Conservation (phyloP, 2,113 vertebrate genomes). For the Panthera uncia region DNA sequence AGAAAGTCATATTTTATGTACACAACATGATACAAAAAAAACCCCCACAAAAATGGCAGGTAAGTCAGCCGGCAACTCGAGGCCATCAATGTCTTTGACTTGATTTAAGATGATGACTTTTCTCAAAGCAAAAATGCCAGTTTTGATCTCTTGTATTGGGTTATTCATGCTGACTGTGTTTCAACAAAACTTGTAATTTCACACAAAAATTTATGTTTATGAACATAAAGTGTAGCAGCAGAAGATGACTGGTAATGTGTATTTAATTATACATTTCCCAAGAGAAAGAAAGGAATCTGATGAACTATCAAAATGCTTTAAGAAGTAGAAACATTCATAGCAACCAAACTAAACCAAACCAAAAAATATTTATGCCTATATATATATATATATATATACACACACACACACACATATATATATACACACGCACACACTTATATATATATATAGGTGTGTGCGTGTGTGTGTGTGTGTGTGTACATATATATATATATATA, state of each 20-base stretch:
- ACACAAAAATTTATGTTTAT: neutral
- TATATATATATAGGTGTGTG: no score
- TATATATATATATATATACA: no score
- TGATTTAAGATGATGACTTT: neutral
- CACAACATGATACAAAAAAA: neutral
- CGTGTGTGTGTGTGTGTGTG: no score
- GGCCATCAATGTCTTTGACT: neutral
- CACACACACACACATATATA: no score
- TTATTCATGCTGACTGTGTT: neutral
- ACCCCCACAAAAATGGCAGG: neutral
- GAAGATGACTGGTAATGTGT: neutral
- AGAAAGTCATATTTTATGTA: neutral
- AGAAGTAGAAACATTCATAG: neutral
- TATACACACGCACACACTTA: no score
- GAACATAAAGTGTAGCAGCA: neutral
- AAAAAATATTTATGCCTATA: neutral
- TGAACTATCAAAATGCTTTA: neutral
- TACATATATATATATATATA: no score
- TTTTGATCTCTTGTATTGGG: neutral
- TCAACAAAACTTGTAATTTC: neutral
- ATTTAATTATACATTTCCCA: neutral
- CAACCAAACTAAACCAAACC: neutral
- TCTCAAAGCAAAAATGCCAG: neutral
- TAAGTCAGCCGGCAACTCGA: neutral
- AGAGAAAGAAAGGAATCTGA: neutral